Base-by-base conservation (phyloP, 2,888 invertebrate genomes). In the Netelia melanura region DNA sequence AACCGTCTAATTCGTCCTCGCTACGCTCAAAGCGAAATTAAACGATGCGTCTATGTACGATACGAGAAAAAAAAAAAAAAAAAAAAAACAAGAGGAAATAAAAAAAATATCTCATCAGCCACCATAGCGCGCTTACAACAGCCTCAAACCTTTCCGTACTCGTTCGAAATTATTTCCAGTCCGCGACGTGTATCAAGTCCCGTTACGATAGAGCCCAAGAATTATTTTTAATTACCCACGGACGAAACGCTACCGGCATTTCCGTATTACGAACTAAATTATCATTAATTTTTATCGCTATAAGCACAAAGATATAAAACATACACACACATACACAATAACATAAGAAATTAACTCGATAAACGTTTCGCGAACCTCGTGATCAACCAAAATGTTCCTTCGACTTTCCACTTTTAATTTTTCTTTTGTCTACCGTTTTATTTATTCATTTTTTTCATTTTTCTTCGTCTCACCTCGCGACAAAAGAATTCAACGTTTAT, bases 1-100 rank as follows among this genome's bases (percentile, higher is more conserved):
- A 75, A 77, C 76, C n/a, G 25, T 21, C 23, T 82, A 71, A 83
- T 83, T 78, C 38, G 3, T 68, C 74, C 65, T 52, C 67, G 52
- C 48, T 30, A n/a, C 38, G 21, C 56, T 43, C 38, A 11, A 21
- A 76, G 48, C 23, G 43, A 72, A 44, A 58, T 30, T 9, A 44
- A 43, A 23, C 23, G 58, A 9, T 61, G 30, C 30, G 30, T 30
- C 30, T 30, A 3, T 5, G 30, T 30, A 30, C 30, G 30, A 30
- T 30, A 30, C 0, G 30, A 30, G 6, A 3, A 30, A 30, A 30
- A 30, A 30, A 30, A 30, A 30, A 30, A 30, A 0, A 3, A 30
- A 30, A 30, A 30, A 30, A 30, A 30, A 30, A 30, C 30, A 30
- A 30, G 30, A 30, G 5, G 17, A 17, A 17, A 17, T 17, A 30